A percentile compares a stretch with the other conserved stretches of the same genome.
phyloP scores from a whole-genome alignment of 2,113 vertebrate genomes.

The Triplophysa tibetana region DNA sequence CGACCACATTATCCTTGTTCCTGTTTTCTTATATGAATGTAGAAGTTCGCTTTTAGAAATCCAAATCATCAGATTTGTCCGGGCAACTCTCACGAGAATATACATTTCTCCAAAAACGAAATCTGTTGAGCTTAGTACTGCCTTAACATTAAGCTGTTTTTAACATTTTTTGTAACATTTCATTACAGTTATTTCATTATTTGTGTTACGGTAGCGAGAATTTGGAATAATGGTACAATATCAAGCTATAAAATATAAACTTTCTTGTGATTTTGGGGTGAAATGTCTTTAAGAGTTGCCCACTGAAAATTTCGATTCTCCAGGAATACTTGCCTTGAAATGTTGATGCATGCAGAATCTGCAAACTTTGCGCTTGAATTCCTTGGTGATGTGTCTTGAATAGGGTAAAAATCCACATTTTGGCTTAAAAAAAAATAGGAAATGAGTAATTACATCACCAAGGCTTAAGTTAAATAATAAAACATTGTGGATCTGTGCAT shows the following conservation, averaged over 20 bases:
- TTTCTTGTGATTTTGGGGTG: too few species aligned
- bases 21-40: neutral
- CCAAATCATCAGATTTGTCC: neutral
- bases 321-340: constrained; percentile 76
- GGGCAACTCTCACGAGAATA: too few species aligned
- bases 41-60: constrained; percentile 20
- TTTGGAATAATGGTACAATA: too few species aligned
- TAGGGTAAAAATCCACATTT: constrained; percentile 97
- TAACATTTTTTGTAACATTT: too few species aligned
- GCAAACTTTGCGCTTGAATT: constrained; percentile 91
- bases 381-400: constrained; percentile 86
- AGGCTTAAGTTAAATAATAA: neutral
- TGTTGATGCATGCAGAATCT: constrained; percentile 97
- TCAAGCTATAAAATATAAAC: too few species aligned
- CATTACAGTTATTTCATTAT: too few species aligned
- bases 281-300: too few species aligned
- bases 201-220: too few species aligned
- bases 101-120: too few species aligned
- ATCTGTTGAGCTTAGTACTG: too few species aligned
- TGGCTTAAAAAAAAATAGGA: constrained; percentile 78
- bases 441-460: constrained; percentile 19
- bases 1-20: neutral
- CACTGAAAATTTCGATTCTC: neutral
- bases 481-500: neutral
- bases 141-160: too few species aligned